Percentiles rank a stretch among this genome's conserved stretches.
Conservation (phyloP, 2,888 invertebrate species). For the Glyphotaelius pellucidus region DNA sequence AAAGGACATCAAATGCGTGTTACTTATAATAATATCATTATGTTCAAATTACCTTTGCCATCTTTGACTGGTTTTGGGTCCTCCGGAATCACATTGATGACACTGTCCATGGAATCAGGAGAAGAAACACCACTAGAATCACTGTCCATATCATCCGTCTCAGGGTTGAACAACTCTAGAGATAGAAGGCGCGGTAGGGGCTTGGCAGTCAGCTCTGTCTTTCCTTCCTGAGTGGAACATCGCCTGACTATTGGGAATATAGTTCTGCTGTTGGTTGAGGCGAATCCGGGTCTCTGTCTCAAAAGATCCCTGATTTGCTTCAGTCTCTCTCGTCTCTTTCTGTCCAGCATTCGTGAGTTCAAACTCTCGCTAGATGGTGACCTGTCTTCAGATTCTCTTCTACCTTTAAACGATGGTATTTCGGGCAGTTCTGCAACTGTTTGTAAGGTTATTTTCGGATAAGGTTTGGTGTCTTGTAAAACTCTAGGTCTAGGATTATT, state of each 20-base stretch:
- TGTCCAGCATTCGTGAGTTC: conserved; percentile 75
- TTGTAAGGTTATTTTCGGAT: conserved; percentile 79
- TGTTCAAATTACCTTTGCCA: conserved; percentile 71
- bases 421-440: conserved; percentile 80
- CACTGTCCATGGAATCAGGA: conserved; percentile 91
- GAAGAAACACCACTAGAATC: conserved; percentile 93
- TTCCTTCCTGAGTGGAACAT: conserved; percentile 77
- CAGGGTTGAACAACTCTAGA: conserved; percentile 92
- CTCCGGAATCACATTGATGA: conserved; percentile 86
- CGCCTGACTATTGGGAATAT: conserved; percentile 85
- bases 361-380: conserved; percentile 72
- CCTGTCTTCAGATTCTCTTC: conserved; percentile 69
- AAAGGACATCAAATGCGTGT: background rate
- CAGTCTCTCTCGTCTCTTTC: conserved; percentile 80
- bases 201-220: conserved; percentile 80
- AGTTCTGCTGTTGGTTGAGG: conserved; percentile 76
- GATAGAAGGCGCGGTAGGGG: conserved; percentile 87
- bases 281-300: conserved; percentile 82
- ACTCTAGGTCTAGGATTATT: conserved; percentile 73
- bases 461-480: conserved; percentile 76
- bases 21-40: background rate
- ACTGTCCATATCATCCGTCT: conserved; percentile 93
- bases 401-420: conserved; percentile 78
- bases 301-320: conserved; percentile 84
- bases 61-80: conserved; percentile 75